Evolutionary conservation across 2,888 invertebrate species (phyloP).

Genomic region (Nebria salina): DNA sequence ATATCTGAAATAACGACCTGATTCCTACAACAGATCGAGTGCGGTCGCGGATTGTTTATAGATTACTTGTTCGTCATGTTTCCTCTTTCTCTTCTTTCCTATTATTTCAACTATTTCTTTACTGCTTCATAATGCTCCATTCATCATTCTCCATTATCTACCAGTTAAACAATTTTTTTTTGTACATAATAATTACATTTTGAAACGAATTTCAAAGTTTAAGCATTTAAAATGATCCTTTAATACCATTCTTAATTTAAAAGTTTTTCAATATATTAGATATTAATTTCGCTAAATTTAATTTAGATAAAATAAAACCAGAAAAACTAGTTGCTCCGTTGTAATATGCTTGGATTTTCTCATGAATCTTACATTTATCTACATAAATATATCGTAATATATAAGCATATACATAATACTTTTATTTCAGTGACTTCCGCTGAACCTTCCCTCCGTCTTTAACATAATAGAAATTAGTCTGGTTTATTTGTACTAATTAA

Average conservation of each 20-base stretch:
- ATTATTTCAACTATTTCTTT: background rate
- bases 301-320: too few relatives aligned
- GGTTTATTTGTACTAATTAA: constrained; percentile 12
- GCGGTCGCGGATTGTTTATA: constrained; percentile 21
- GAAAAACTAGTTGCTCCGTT: too few relatives aligned
- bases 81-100: background rate
- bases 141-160: too few relatives aligned
- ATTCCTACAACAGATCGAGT: constrained; percentile 21
- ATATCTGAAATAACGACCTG: constrained; percentile 45
- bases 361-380: background rate
- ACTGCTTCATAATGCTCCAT: background rate
- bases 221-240: too few relatives aligned
- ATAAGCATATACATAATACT: background rate
- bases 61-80: constrained; percentile 4
- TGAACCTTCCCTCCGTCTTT: background rate
- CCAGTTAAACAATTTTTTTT: too few relatives aligned
- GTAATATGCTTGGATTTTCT: background rate
- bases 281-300: too few relatives aligned
- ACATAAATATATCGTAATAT: background rate
- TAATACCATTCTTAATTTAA: too few relatives aligned
- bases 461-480: constrained; percentile 5
- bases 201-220: too few relatives aligned
- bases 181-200: too few relatives aligned
- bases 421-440: background rate
- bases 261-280: too few relatives aligned